Percentiles rank a stretch among this genome's conserved stretches.
phyloP scores from a whole-genome alignment of 1,140 invertebrate species.

The Bombus impatiens region DNA sequence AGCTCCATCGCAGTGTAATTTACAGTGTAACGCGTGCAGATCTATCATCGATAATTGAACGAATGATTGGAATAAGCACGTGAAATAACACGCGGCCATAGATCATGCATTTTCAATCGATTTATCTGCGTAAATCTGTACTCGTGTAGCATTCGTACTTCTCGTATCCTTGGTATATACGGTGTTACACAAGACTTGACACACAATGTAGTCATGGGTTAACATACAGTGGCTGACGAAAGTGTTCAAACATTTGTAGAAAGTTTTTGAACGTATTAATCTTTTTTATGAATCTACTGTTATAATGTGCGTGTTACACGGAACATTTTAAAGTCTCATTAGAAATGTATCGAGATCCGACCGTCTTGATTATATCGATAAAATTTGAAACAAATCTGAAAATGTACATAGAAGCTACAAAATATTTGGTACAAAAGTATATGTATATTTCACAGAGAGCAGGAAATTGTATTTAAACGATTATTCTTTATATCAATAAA shows the following conservation, averaged over 20 bases:
- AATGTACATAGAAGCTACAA: background rate
- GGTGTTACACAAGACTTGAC: background rate
- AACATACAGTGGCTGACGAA: background rate
- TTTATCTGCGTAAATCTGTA: constrained; percentile 29
- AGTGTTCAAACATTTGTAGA: background rate
- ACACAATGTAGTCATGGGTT: too few species aligned
- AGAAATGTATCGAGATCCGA: too few species aligned
- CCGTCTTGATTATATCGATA: too few species aligned
- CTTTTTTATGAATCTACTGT: too few species aligned
- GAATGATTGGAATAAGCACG: constrained; percentile 50
- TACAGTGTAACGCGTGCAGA: constrained; percentile 27
- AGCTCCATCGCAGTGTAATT: constrained; percentile 21
- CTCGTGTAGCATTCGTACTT: background rate
- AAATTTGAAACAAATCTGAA: background rate
- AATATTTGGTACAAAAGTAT: too few species aligned
- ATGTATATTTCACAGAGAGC: background rate
- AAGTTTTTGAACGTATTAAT: too few species aligned
- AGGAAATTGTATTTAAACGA: background rate
- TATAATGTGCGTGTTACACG: too few species aligned
- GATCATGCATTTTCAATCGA: constrained; percentile 48
- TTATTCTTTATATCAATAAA: background rate
- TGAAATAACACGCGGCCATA: constrained; percentile 24
- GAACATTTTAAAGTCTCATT: too few species aligned
- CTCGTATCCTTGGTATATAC: background rate
- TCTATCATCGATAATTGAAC: constrained; percentile 56